Percentiles rank a stretch among this genome's conserved stretches.
Evolutionary conservation across 2,113 vertebrate species (phyloP).

Genomic region (Muscicapa adusta): DNA sequence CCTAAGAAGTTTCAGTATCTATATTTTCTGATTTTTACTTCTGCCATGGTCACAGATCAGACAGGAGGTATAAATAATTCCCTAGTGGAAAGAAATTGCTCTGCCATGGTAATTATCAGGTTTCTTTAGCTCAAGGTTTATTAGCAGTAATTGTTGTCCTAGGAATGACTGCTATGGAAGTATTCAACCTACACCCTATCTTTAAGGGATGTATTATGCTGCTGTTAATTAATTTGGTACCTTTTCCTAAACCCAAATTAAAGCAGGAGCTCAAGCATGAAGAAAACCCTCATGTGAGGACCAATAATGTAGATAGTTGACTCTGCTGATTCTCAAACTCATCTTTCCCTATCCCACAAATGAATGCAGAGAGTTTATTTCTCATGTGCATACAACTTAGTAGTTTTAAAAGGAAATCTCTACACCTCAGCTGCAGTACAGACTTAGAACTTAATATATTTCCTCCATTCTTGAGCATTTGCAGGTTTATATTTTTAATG

Average conservation of each 20-base stretch:
- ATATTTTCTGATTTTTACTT: background rate
- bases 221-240: background rate
- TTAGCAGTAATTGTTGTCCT: background rate
- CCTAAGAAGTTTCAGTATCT: background rate
- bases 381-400: background rate
- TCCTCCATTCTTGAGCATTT: background rate
- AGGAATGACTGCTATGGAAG: background rate
- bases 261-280: background rate
- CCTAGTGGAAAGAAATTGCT: background rate
- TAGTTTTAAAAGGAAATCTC: background rate
- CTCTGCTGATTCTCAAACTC: background rate
- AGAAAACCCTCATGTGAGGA: background rate
- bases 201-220: background rate
- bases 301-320: background rate
- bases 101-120: background rate
- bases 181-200: background rate
- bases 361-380: background rate
- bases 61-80: background rate
- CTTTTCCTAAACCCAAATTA: background rate
- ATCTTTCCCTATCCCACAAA: background rate
- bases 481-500: background rate
- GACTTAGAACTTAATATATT: background rate
- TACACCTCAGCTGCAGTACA: background rate
- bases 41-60: background rate
- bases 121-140: conserved; percentile 13